Evolutionary conservation across 2,113 vertebrate species (phyloP).

Genomic region (Cyanistes caeruleus): DNA sequence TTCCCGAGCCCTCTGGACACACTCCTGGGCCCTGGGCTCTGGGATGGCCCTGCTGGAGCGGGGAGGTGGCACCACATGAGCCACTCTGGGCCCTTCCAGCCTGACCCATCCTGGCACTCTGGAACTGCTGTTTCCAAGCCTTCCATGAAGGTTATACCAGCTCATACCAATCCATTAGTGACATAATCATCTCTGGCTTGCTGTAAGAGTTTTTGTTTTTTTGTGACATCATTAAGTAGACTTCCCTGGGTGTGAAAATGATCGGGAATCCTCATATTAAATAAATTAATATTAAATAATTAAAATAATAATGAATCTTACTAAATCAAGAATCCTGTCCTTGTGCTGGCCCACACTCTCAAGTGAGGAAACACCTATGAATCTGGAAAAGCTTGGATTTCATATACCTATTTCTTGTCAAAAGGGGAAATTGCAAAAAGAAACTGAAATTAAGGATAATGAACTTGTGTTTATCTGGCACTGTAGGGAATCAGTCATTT

Average conservation of each 20-base stretch:
- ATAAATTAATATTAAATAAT: not conserved
- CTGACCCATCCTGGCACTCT: fast-evolving
- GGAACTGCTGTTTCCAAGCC: not conserved
- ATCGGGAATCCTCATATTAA: not conserved
- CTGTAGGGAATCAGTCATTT: slow-evolving; percentile 16
- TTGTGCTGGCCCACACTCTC: not conserved
- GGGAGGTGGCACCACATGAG: not conserved
- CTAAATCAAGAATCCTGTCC: not conserved
- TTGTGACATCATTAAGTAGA: not conserved
- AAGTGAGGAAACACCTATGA: not conserved
- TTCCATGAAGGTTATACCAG: not conserved
- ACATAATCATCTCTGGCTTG: not conserved
- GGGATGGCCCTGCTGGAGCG: not conserved
- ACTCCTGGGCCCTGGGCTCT: not conserved
- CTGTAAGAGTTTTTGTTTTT: not conserved
- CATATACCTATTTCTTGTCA: not conserved
- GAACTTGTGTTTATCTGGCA: slow-evolving; percentile 8
- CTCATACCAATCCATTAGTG: not conserved
- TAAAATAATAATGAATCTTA: not conserved
- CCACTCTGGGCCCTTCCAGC: not conserved
- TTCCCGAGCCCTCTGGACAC: not conserved
- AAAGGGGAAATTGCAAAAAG: not conserved
- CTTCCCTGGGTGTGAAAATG: not conserved
- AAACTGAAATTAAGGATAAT: slow-evolving; percentile 11
- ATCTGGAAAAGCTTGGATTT: not conserved